Conservation (phyloP, 2,888 invertebrate species). For the Chromoteleia sp. region DNA sequence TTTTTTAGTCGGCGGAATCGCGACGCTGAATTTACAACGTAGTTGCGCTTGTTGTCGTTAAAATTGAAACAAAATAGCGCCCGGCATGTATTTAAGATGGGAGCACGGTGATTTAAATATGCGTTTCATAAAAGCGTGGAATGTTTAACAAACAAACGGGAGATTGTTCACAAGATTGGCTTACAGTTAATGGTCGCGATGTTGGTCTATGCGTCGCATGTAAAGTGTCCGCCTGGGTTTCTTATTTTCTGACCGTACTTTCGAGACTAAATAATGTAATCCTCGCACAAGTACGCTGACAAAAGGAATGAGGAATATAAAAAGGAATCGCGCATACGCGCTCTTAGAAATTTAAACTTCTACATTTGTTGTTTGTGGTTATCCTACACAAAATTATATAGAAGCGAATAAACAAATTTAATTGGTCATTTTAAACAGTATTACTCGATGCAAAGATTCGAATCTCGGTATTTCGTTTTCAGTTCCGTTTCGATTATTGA, state of each 20-base stretch:
- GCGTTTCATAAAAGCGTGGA: constrained; percentile 60
- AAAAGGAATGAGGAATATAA: constrained; percentile 43
- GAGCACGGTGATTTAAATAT: constrained; percentile 53
- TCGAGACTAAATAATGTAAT: constrained; percentile 30
- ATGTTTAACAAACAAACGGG: constrained; percentile 46
- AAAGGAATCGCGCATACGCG: constrained; percentile 12
- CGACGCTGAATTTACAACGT: constrained; percentile 27
- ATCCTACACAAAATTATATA: no score
- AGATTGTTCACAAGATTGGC: constrained; percentile 41
- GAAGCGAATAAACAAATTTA: no score
- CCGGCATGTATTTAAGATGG: constrained; percentile 37
- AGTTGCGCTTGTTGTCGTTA: constrained; percentile 15
- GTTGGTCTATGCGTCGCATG: constrained; percentile 49
- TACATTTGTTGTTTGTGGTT: no score
- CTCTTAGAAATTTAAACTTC: no score
- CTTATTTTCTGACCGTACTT: constrained; percentile 46
- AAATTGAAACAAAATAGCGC: constrained; percentile 55
- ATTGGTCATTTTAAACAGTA: no score
- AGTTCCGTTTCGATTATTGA: no score
- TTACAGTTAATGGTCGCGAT: constrained; percentile 55
- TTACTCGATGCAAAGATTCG: no score
- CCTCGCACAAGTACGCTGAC: constrained; percentile 24
- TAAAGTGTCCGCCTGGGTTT: constrained; percentile 40
- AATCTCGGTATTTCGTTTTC: no score
- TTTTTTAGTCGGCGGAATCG: constrained; percentile 39